Base-by-base conservation (phyloP, 2,113 vertebrate species). In the Etheostoma spectabile region DNA sequence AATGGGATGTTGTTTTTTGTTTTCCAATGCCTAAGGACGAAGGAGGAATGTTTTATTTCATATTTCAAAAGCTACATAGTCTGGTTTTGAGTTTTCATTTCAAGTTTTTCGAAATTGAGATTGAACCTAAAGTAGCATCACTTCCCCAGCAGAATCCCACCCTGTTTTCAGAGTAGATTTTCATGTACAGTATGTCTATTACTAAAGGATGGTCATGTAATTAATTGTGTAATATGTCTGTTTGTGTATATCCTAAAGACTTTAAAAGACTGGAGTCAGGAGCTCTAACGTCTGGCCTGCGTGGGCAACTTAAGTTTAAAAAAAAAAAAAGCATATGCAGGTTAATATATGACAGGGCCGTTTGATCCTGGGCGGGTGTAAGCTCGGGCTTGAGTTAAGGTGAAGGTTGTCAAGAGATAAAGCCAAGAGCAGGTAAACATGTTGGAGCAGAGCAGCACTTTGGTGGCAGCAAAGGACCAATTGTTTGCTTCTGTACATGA, bases 371-470 rank as follows among this genome's bases (percentile, higher is more conserved):
- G 78, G n/a, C 38, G 21, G 61, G 65, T 83, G 85, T 65, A 55
- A 72, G 70, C 67, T 55, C 56, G 71, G 84, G 79, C 56, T 62
- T 42, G 21, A 63, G 69, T 56, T 81, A 62, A 77, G 93, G 87
- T 92, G 89, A 95, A 95, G 92, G 94, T 88, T 92, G 79, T 79
- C 33, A 6, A 35, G 35, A 82, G 88, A 92, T 90, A 93, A 92
- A 92, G 63, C 24, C 38, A 42, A 51, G 11, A 56, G 57, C 61
- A 60, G 67, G 69, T 86, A 85, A 91, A 93, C 77, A 89, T 5
- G 19, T n/a, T 46, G 30, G 74, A 24, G 60, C 59, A 61, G 27
- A 76, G 49, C 68, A 33, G 51, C 57, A 51, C 87, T 67, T 62
- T 51, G 68, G 65, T 6, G 66, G 63, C 49, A 57, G 22, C 42